phyloP scores from a whole-genome alignment of 2,888 invertebrate species.

The Scaptomyza caliginosa region DNA sequence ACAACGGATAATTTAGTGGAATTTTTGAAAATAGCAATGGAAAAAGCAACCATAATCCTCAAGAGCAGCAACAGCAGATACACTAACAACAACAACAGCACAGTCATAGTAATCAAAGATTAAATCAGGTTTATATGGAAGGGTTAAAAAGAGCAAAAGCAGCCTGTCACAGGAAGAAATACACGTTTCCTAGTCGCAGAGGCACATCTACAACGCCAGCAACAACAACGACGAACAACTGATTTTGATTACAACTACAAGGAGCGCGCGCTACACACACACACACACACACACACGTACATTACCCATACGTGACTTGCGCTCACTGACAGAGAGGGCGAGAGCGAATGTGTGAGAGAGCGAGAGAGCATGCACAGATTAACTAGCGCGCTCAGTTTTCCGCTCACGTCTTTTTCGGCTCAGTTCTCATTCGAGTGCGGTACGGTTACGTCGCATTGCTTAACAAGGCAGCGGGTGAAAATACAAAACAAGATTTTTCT shows the following conservation, averaged over 20 bases:
- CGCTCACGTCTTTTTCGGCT: constrained; percentile 28
- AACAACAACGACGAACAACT: constrained; percentile 65
- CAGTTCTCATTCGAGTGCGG: constrained; percentile 67
- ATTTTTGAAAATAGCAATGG: constrained; percentile 76
- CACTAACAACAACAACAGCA: constrained; percentile 43
- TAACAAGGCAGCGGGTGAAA: constrained; percentile 56
- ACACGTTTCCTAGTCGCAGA: constrained; percentile 72
- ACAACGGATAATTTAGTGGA: constrained; percentile 75
- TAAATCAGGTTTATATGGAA: constrained; percentile 79
- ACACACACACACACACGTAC: constrained; percentile 20
- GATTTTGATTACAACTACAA: constrained; percentile 70
- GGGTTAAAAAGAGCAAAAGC: constrained; percentile 74
- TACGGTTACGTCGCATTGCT: constrained; percentile 69
- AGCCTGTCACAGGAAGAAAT: constrained; percentile 76
- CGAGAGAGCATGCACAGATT: constrained; percentile 45
- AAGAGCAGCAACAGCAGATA: constrained; percentile 35
- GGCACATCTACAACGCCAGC: constrained; percentile 44
- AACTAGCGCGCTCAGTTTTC: constrained; percentile 52
- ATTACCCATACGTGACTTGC: constrained; percentile 30
- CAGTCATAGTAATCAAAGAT: constrained; percentile 76
- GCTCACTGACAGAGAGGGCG: constrained; percentile 33
- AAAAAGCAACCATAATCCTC: constrained; percentile 67
- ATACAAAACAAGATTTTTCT: constrained; percentile 59
- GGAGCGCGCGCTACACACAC: constrained; percentile 56
- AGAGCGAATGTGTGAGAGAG: constrained; percentile 23